Evolutionary conservation across 1,140 invertebrate genomes (phyloP), one percentile per base, ranked within the genome.

Genomic region (Zaprionus gabonicus): DNA sequence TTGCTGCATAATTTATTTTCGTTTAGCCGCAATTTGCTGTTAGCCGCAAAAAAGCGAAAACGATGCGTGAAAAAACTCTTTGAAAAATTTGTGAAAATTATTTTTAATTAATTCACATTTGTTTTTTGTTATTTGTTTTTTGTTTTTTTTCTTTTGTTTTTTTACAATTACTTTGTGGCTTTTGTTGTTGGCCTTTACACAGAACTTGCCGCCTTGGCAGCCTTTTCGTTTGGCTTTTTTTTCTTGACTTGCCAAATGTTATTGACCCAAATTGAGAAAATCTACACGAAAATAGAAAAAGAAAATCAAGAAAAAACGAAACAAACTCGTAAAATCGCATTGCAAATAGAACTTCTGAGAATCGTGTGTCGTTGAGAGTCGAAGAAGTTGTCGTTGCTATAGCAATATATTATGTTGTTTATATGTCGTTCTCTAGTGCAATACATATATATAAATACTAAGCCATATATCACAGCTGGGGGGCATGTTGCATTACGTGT

Each of bases 171-270:
- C 74, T 76, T 70, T 64, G 64, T n/a, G 59, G 53, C 62, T 67
- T 23, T 55, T 78, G 49, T 27, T 76, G 13, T 55, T 65, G 66
- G 84, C 81, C 71, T 77, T 77, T 72, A 68, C 75, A 73, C 71
- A 71, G 85, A 84, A 88, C 85, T 88, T 87, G 83, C 83, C 83
- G 83, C 82, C 82, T 85, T 74, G 70, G 78, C 67, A 75, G 74
- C 63, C 73, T 77, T 79, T 70, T 65, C 20, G 46, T 80, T 28
- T 55, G 57, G 41, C 63, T 72, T 59, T 46, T 71, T 71, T 49
- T 15, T 28, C 51, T 51, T 55, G 73, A 82, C 70, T 85, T 88
- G 85, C 85, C 85, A 90, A 88, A 85, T 90, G 85, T 90, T 90
- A 90, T 90, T 90, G 85, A 90, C 85, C 85, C 82, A 90, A 78